These are phyloP conservation scores for Caradrina kadenii DNA, from an alignment of 2,888 invertebrate genomes.

Conservation along the genomic window DNA sequence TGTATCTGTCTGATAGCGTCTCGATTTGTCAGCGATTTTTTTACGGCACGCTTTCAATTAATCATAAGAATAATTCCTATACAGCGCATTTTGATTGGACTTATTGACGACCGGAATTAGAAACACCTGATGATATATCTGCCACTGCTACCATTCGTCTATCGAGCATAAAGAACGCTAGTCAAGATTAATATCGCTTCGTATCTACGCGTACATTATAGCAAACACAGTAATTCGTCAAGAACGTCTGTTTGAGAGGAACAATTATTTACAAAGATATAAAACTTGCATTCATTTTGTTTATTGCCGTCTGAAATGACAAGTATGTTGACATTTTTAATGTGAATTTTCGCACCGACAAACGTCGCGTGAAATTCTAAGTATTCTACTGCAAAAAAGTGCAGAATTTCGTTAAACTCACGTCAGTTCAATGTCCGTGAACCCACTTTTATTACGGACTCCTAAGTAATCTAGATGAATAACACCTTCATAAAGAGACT, in stretches of 20 bases:
- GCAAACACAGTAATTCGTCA: conserved; percentile 65
- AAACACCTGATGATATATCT: conserved; percentile 73
- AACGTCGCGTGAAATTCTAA: conserved; percentile 76
- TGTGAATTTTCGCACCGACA: conserved; percentile 82
- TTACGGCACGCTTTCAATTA: conserved; percentile 78
- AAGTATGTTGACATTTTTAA: conserved; percentile 80
- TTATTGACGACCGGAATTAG: conserved; percentile 73
- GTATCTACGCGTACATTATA: conserved; percentile 53
- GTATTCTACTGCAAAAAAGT: conserved; percentile 86
- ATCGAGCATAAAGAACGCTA: conserved; percentile 61
- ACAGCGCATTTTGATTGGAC: conserved; percentile 75
- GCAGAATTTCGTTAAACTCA: conserved; percentile 82
- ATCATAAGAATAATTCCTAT: conserved; percentile 77
- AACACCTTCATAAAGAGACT: conserved; percentile 82
- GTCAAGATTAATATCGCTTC: conserved; percentile 60
- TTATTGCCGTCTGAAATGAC: conserved; percentile 81
- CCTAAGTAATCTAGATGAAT: conserved; percentile 86
- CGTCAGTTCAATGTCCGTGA: conserved; percentile 80
- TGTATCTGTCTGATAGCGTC: conserved; percentile 77
- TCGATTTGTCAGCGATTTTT: conserved; percentile 86
- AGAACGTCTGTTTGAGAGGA: conserved; percentile 67
- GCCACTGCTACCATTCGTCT: conserved; percentile 62
- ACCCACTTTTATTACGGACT: conserved; percentile 81
- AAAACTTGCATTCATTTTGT: conserved; percentile 80
- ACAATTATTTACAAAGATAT: conserved; percentile 79